These are phyloP conservation scores for Hyles vespertilio DNA, from an alignment of 1,140 invertebrate species.

Conservation along the genomic window DNA sequence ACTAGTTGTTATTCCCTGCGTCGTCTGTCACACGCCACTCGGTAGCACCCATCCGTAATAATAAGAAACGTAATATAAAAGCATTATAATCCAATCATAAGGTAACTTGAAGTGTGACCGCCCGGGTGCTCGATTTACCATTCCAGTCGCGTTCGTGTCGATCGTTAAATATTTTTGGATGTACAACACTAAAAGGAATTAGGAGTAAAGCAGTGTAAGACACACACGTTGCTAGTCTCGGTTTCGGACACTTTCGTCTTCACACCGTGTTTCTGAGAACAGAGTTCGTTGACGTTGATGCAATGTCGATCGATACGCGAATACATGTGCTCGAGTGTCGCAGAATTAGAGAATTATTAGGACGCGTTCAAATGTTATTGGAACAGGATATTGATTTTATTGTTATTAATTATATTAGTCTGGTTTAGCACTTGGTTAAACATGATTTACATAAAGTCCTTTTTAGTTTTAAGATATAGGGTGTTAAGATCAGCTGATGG, in stretches of 20 bases:
- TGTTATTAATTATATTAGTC: no score
- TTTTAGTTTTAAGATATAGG: no score
- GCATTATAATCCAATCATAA: constrained; percentile 71
- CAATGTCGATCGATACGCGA: constrained; percentile 5
- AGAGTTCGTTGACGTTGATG: constrained; percentile 23
- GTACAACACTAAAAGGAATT: constrained; percentile 47
- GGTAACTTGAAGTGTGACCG: constrained; percentile 53
- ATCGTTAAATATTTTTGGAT: constrained; percentile 65
- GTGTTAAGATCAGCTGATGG: no score
- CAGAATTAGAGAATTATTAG: no score
- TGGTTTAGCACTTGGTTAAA: no score
- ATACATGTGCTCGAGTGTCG: no score
- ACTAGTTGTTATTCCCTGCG: constrained; percentile 62
- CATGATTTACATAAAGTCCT: no score
- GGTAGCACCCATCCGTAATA: constrained; percentile 53
- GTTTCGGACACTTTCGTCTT: constrained; percentile 24
- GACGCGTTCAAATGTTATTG: no score
- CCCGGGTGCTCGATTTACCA: constrained; percentile 56
- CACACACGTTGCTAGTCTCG: constrained; percentile 30
- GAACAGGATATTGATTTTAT: no score
- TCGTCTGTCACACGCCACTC: constrained; percentile 51
- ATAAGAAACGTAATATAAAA: constrained; percentile 71
- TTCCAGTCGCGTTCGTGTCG: constrained; percentile 42
- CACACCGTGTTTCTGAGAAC: constrained; percentile 7
- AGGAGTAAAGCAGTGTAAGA: constrained; percentile 37